Evolutionary conservation across 2,888 invertebrate genomes (phyloP).

Genomic region (Drepanosiphum platanoidis): DNA sequence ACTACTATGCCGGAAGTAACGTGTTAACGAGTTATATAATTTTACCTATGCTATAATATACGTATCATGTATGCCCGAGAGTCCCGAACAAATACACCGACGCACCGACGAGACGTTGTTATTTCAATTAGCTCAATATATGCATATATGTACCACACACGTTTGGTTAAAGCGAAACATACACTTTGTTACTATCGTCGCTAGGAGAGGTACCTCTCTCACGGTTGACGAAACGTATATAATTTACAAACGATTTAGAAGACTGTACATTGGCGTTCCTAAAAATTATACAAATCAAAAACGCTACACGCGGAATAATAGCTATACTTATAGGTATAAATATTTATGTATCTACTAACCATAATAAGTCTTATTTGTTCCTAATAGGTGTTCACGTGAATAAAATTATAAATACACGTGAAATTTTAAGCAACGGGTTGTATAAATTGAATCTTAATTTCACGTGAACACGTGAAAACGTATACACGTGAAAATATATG

Average conservation of each 20-base stretch:
- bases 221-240: background rate
- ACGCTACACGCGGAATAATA: background rate
- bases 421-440: too few species aligned
- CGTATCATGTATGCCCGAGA: background rate
- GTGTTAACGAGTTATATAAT: conserved; percentile 43
- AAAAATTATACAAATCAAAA: background rate
- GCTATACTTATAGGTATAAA: background rate
- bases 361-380: background rate
- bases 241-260: conserved; percentile 7
- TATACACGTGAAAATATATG: too few species aligned
- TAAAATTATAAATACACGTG: too few species aligned
- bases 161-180: conserved; percentile 34
- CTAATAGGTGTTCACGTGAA: too few species aligned
- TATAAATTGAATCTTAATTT: too few species aligned
- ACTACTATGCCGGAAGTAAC: conserved; percentile 13
- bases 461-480: too few species aligned
- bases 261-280: background rate
- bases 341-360: background rate
- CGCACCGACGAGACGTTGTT: too few species aligned
- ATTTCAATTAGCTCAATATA: conserved; percentile 45
- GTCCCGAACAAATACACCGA: conserved; percentile 14
- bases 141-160: too few species aligned
- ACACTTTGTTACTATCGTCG: background rate
- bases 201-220: too few species aligned
- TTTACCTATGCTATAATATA: conserved; percentile 23